Evolutionary conservation across 2,113 vertebrate genomes (phyloP).

Genomic region (Limnothrissa miodon): DNA sequence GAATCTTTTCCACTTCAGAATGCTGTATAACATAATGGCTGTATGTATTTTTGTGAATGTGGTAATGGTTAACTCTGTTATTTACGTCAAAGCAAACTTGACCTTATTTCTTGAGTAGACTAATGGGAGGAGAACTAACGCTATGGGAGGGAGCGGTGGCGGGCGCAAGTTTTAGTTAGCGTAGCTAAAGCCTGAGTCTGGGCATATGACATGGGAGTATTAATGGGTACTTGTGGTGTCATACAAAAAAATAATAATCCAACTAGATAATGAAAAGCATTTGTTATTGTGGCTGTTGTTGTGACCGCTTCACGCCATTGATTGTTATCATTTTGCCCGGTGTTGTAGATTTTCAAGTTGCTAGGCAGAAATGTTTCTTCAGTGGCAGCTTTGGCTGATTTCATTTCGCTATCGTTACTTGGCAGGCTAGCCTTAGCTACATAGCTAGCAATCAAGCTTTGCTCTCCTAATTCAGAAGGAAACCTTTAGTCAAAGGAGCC

Average conservation of each 20-base stretch:
- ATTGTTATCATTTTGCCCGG: background rate
- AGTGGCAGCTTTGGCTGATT: background rate
- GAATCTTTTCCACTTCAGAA: conserved; percentile 50
- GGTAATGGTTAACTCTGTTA: background rate
- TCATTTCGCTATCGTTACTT: conserved; percentile 5
- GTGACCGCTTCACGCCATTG: background rate
- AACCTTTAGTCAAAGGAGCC: background rate
- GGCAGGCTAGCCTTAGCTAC: conserved; percentile 37
- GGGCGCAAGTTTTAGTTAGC: conserved; percentile 33
- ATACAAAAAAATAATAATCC: background rate
- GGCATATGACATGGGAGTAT: background rate
- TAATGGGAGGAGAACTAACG: background rate
- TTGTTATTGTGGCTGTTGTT: background rate
- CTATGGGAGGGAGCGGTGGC: conserved; percentile 28
- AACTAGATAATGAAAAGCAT: background rate
- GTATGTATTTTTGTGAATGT: background rate
- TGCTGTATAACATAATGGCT: background rate
- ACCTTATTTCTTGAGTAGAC: conserved; percentile 55
- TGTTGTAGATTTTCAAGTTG: background rate
- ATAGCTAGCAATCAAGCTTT: conserved; percentile 41
- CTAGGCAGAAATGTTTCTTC: conserved; percentile 17
- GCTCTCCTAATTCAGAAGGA: background rate
- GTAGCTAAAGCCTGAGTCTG: background rate
- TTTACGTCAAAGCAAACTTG: conserved; percentile 41
- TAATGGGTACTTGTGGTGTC: background rate